Evolutionary conservation across 1,140 invertebrate species (phyloP).

Genomic region (Drosophila truncata): DNA sequence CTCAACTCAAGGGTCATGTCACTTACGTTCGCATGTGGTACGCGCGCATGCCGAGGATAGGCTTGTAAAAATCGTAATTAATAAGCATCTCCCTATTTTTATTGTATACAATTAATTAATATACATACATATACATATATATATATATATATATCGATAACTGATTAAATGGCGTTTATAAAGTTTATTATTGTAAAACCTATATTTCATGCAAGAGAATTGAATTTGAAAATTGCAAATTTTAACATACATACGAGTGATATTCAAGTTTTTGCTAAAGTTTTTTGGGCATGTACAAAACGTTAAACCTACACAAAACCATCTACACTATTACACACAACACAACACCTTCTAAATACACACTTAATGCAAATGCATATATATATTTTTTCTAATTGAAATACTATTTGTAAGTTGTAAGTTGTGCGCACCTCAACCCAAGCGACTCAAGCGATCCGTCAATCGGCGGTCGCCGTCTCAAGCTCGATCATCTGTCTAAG

Average conservation of each 20-base stretch:
- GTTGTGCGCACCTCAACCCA: conserved; percentile 29
- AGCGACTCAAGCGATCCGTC: conserved; percentile 25
- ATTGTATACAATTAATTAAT: conserved; percentile 46
- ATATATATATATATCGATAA: conserved; percentile 40
- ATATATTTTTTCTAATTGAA: conserved; percentile 55
- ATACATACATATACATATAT: conserved; percentile 35
- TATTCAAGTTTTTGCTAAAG: conserved; percentile 56
- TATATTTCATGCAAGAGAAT: conserved; percentile 79
- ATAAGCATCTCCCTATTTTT: conserved; percentile 58
- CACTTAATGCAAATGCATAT: conserved; percentile 40
- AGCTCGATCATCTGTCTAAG: conserved; percentile 50
- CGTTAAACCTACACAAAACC: conserved; percentile 40
- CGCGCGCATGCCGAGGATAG: conserved; percentile 21
- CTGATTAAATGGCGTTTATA: conserved; percentile 66
- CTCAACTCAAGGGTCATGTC: conserved; percentile 37
- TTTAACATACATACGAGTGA: conserved; percentile 63
- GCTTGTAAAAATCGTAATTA: conserved; percentile 48
- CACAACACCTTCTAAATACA: conserved; percentile 9
- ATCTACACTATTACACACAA: conserved; percentile 12
- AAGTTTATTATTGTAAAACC: conserved; percentile 71
- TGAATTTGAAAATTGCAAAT: conserved; percentile 71
- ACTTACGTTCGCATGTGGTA: conserved; percentile 35
- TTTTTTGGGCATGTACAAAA: conserved; percentile 60
- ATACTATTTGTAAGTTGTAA: conserved; percentile 41
- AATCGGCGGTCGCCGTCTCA: conserved; percentile 35